A percentile compares a stretch with the other conserved stretches of the same genome.
Conservation (phyloP, 2,113 vertebrate genomes). For the Myanophis thanlyinensis region DNA sequence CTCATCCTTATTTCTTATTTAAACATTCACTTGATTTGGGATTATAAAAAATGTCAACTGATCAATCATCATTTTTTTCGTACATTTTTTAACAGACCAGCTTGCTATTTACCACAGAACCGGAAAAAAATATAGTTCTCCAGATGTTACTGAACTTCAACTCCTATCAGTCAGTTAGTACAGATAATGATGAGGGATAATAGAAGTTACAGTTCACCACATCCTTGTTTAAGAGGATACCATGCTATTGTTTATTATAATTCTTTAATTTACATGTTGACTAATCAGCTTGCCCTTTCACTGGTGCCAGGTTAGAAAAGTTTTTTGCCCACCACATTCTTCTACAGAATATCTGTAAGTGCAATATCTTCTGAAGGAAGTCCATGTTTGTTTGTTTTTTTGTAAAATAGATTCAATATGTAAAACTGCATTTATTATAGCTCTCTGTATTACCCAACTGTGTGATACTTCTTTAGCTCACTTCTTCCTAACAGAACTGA, state of each 20-base stretch:
- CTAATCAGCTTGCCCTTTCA: background rate
- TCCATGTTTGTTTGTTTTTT: background rate
- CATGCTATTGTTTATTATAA: background rate
- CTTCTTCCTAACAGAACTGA: background rate
- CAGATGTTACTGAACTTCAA: background rate
- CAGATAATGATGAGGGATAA: background rate
- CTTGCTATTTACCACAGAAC: background rate
- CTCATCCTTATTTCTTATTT: background rate
- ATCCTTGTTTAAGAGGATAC: background rate
- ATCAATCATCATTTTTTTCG: background rate
- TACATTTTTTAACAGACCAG: background rate
- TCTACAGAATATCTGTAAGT: background rate
- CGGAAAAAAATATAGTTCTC: background rate
- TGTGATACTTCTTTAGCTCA: background rate
- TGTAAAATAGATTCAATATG: background rate
- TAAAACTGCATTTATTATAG: background rate
- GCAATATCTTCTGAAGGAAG: background rate
- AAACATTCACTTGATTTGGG: background rate
- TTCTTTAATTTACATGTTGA: background rate
- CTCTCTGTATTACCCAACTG: background rate
- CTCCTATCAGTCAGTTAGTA: background rate
- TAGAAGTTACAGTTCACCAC: background rate
- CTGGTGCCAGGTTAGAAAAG: background rate
- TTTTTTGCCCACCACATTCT: background rate
- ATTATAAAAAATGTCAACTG: background rate